Evolutionary conservation across 2,113 vertebrate species (phyloP).

Genomic region (Aegithalos caudatus): DNA sequence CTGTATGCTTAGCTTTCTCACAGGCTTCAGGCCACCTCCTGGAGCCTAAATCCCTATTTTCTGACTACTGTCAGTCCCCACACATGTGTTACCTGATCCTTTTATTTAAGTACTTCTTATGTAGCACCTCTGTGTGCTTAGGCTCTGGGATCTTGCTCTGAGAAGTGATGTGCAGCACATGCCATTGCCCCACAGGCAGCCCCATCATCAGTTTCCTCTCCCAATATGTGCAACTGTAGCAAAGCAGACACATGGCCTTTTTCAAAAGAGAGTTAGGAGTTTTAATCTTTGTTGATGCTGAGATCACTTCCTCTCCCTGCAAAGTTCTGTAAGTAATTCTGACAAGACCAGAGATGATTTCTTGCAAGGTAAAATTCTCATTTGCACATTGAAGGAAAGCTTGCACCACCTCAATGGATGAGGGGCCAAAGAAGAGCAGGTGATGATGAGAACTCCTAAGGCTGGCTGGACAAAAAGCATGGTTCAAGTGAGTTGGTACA

Average conservation of each 20-base stretch:
- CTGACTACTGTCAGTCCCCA: too few relatives aligned
- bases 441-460: fast-evolving
- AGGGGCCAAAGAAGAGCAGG: background rate
- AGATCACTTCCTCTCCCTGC: background rate
- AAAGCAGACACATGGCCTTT: background rate
- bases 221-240: background rate
- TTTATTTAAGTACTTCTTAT: background rate
- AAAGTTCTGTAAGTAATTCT: background rate
- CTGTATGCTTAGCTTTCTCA: too few relatives aligned
- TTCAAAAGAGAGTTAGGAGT: background rate
- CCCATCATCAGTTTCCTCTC: background rate
- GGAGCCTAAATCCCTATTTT: too few relatives aligned
- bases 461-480: background rate
- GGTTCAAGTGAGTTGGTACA: background rate
- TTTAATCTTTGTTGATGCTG: background rate
- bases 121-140: background rate
- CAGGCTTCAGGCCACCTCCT: too few relatives aligned
- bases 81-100: background rate
- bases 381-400: background rate
- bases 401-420: background rate
- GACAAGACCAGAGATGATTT: background rate
- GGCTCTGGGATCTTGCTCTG: background rate
- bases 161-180: background rate
- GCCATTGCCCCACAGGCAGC: background rate
- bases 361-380: background rate